These are phyloP conservation scores for Leptogaster cylindrica DNA, from an alignment of 2,888 invertebrate genomes.

Conservation along the genomic window DNA sequence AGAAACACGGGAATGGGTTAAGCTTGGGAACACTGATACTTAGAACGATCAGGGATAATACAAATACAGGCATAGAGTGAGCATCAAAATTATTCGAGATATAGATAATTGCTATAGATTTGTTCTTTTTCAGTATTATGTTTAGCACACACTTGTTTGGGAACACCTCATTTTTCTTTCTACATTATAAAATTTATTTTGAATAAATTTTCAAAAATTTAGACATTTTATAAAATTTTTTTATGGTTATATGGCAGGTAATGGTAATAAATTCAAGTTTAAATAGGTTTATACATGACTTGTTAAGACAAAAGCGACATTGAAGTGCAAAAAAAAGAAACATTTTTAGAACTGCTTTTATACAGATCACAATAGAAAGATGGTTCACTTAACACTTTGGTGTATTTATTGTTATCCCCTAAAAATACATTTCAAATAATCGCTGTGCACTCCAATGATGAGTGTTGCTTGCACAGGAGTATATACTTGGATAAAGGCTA, in stretches of 20 bases:
- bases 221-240: no score
- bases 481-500: no score
- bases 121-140: constrained; percentile 10
- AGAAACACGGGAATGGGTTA: background rate
- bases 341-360: no score
- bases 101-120: background rate
- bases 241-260: no score
- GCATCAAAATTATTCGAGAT: constrained; percentile 18
- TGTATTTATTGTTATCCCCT: no score
- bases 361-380: no score
- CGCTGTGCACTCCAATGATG: no score
- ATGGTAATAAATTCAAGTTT: background rate
- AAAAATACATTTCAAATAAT: no score
- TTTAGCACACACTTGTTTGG: background rate
- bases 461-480: no score
- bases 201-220: no score
- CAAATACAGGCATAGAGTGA: constrained; percentile 18
- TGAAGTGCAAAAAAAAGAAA: constrained; percentile 3
- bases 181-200: background rate
- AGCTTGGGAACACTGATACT: constrained; percentile 18
- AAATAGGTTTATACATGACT: no score
- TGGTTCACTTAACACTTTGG: no score
- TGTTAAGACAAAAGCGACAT: background rate
- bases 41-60: constrained; percentile 18
- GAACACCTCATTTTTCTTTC: background rate